Conservation (phyloP, 1,140 invertebrate genomes). For the Lordiphosa collinella region DNA sequence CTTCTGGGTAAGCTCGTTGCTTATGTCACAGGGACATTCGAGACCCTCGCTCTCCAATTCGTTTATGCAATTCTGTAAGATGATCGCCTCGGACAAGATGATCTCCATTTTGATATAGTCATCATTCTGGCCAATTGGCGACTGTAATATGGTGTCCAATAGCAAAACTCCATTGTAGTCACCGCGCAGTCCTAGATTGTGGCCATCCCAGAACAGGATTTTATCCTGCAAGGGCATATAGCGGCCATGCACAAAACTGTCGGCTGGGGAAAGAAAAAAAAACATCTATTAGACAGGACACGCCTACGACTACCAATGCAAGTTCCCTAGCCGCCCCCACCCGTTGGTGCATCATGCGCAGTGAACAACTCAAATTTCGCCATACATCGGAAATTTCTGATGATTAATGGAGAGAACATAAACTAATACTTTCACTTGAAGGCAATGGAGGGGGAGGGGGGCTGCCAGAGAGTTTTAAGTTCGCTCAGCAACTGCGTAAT, state of each 20-base stretch:
- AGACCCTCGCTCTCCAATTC: slow-evolving; percentile 86
- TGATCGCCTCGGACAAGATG: slow-evolving; percentile 90
- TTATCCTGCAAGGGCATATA: slow-evolving; percentile 90
- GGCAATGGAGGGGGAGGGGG: neutral
- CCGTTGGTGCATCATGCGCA: slow-evolving; percentile 11
- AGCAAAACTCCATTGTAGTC: slow-evolving; percentile 95
- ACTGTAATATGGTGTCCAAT: slow-evolving; percentile 92
- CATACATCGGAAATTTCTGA: slow-evolving; percentile 6
- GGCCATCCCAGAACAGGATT: slow-evolving; percentile 90
- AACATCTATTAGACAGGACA: slow-evolving; percentile 3
- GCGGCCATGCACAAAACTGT: slow-evolving; percentile 80
- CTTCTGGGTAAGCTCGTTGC: slow-evolving; percentile 88
- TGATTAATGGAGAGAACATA: neutral
- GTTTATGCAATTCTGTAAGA: slow-evolving; percentile 89
- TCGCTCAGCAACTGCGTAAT: slow-evolving; percentile 49
- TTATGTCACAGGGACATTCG: slow-evolving; percentile 87
- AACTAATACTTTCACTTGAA: neutral
- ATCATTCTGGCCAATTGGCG: slow-evolving; percentile 85
- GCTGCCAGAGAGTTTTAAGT: neutral
- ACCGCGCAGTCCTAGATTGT: slow-evolving; percentile 89
- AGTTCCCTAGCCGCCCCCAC: neutral
- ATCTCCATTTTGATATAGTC: slow-evolving; percentile 91
- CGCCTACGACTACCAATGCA: neutral
- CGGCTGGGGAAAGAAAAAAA: slow-evolving; percentile 23
- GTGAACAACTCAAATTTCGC: neutral